Evolutionary conservation across 2,113 vertebrate species (phyloP).

Genomic region (Neogale vison): DNA sequence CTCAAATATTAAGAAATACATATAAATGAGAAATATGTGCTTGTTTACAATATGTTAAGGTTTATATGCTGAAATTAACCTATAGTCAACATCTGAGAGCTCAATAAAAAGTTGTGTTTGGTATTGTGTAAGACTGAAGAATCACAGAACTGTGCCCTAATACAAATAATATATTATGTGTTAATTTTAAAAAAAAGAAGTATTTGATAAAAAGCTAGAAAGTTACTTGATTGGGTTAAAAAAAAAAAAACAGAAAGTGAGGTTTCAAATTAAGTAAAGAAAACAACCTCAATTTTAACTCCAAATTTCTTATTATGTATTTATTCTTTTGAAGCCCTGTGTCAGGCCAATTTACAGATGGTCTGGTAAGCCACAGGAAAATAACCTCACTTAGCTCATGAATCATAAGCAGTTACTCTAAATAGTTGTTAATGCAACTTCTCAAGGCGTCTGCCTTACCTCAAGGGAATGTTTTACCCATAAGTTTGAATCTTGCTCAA

Average conservation of each 20-base stretch:
- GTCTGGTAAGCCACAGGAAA: slow-evolving; percentile 65
- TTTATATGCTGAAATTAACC: slow-evolving; percentile 51
- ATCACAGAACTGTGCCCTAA: too few species aligned
- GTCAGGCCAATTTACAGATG: slow-evolving; percentile 73
- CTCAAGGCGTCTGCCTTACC: slow-evolving; percentile 64
- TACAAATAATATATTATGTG: too few species aligned
- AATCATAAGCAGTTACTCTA: slow-evolving; percentile 75
- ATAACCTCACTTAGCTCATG: slow-evolving; percentile 68
- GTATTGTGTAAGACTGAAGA: too few species aligned
- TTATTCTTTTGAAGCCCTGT: slow-evolving; percentile 70
- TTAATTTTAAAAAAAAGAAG: background rate
- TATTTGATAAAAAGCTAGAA: slow-evolving; percentile 40
- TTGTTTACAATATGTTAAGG: slow-evolving; percentile 32
- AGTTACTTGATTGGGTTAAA: slow-evolving; percentile 14
- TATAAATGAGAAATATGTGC: slow-evolving; percentile 44
- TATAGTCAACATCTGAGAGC: slow-evolving; percentile 1
- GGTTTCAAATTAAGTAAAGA: slow-evolving; percentile 56
- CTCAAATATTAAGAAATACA: slow-evolving; percentile 19
- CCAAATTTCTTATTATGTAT: slow-evolving; percentile 57
- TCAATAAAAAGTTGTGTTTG: slow-evolving; percentile 9
- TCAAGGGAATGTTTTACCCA: slow-evolving; percentile 65
- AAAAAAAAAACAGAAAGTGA: slow-evolving; percentile 38
- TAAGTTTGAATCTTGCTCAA: slow-evolving; percentile 70
- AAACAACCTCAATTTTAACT: slow-evolving; percentile 66
- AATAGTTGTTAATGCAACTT: slow-evolving; percentile 74